Evolutionary conservation across 2,888 invertebrate species (phyloP).

Genomic region (Creontiades dilutus): DNA sequence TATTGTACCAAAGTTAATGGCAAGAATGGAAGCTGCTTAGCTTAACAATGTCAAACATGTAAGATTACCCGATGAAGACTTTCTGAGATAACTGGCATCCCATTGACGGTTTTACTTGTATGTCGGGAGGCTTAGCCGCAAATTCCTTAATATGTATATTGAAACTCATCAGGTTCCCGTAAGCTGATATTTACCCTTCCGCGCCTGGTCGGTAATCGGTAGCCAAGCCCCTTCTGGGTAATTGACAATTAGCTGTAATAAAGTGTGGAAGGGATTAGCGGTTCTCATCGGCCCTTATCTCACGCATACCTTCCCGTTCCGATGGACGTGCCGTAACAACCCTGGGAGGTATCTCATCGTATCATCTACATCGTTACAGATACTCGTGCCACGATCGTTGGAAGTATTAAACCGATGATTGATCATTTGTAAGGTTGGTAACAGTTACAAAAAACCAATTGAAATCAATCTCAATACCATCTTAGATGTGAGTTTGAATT

Average conservation of each 20-base stretch:
- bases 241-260: slow-evolving; percentile 11
- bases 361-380: background rate
- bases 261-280: slow-evolving; percentile 7
- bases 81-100: no score
- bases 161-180: slow-evolving; percentile 18
- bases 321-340: background rate
- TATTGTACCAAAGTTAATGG: no score
- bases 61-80: no score
- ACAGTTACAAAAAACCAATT: background rate
- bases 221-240: background rate
- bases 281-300: background rate
- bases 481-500: no score
- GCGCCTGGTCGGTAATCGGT: background rate
- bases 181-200: slow-evolving; percentile 9
- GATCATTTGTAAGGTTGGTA: background rate
- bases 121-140: no score
- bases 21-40: no score
- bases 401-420: no score
- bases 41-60: no score
- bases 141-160: slow-evolving; percentile 7
- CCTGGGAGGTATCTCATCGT: background rate
- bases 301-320: background rate
- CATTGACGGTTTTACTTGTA: no score
- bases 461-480: background rate
- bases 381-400: no score